Conservation (phyloP, 1,140 invertebrate genomes). For the Drosophila setifemur region DNA sequence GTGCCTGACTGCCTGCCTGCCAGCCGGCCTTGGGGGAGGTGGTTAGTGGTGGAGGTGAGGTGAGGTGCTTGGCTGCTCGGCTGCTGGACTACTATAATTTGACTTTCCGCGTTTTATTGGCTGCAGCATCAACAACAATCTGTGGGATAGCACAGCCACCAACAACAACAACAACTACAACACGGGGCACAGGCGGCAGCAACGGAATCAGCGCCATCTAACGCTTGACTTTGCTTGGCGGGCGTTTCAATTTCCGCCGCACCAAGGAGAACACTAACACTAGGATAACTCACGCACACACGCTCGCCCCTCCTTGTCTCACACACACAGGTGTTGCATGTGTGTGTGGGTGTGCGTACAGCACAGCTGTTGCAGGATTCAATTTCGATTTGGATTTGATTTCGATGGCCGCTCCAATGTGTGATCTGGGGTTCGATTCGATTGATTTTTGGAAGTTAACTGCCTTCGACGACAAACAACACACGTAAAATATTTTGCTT, state of each 20-base stretch:
- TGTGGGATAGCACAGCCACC: not conserved
- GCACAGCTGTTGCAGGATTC: not conserved
- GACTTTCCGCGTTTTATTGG: conserved; percentile 50
- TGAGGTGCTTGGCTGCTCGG: conserved; percentile 21
- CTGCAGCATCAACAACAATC: conserved; percentile 15
- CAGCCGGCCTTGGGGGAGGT: not conserved
- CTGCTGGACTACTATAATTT: conserved; percentile 37
- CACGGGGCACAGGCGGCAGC: conserved; percentile 37
- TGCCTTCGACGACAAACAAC: not conserved
- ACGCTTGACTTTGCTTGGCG: conserved; percentile 50
- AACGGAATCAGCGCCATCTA: conserved; percentile 53
- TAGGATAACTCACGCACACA: not conserved
- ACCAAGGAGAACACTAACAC: not conserved
- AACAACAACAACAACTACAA: conserved; percentile 28
- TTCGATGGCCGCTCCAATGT: too few species aligned
- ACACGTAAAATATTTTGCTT: conserved; percentile 42
- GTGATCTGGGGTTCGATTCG: too few species aligned
- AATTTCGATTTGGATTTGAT: not conserved
- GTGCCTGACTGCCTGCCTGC: not conserved
- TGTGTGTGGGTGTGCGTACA: not conserved
- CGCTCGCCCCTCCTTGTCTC: not conserved
- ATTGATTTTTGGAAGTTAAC: not conserved
- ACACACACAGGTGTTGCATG: not conserved
- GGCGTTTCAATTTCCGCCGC: conserved; percentile 12
- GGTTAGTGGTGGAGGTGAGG: conserved; percentile 1